Percentiles rank a stretch among this genome's conserved stretches.
Conservation (phyloP, 2,888 invertebrate genomes). For the Caenorhabditis sp. region DNA sequence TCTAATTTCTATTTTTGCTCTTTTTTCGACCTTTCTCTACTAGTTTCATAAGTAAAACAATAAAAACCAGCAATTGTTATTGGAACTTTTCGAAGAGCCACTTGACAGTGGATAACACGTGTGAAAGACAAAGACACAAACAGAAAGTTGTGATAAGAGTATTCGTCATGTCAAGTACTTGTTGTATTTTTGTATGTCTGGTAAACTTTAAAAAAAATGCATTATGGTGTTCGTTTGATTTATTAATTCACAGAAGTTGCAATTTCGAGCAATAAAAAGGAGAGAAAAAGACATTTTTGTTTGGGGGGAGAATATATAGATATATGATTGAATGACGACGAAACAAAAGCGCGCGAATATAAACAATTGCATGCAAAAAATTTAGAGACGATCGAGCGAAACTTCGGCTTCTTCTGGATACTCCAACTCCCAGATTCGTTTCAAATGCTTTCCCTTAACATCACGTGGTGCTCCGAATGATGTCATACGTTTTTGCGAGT, state of each 20-base stretch:
- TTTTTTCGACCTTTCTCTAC: too few relatives aligned
- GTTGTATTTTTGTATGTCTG: too few relatives aligned
- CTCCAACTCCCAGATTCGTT: slow-evolving; percentile 70
- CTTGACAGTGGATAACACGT: too few relatives aligned
- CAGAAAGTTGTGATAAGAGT: too few relatives aligned
- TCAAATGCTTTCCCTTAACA: slow-evolving; percentile 71
- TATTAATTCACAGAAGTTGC: background rate
- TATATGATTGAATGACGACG: background rate
- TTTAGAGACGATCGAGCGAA: slow-evolving; percentile 68
- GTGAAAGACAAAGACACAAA: too few relatives aligned
- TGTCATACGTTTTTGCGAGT: slow-evolving; percentile 70
- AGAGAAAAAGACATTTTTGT: background rate
- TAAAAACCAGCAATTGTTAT: too few relatives aligned
- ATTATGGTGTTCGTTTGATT: background rate
- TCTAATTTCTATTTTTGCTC: too few relatives aligned
- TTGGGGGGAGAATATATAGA: background rate
- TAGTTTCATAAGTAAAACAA: too few relatives aligned
- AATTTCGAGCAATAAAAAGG: background rate
- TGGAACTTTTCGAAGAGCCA: too few relatives aligned
- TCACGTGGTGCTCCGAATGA: slow-evolving; percentile 70
- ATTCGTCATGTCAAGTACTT: too few relatives aligned
- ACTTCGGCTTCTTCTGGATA: slow-evolving; percentile 66
- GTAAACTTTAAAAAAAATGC: too few relatives aligned
- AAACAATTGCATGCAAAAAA: background rate
- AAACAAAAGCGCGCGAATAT: background rate